phyloP scores from a whole-genome alignment of 2,797 vertebrate genomes.

The Clarias fuscus region DNA sequence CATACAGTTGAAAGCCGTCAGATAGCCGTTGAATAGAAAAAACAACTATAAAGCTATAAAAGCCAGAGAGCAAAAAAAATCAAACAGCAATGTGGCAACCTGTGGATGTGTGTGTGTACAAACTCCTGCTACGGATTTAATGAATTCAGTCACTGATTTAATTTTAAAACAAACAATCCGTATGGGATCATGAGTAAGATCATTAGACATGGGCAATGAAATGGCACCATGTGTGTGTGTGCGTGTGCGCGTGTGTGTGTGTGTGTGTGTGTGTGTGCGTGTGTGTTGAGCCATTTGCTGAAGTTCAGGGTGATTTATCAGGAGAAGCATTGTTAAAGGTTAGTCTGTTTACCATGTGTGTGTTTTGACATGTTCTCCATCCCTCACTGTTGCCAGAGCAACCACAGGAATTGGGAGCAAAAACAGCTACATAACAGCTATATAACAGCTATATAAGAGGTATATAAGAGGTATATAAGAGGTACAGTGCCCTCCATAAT shows the following conservation, averaged over 20 bases:
- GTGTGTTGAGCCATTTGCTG: not conserved
- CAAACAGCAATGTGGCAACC: not conserved
- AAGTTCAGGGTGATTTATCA: not conserved
- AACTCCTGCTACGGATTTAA: not conserved
- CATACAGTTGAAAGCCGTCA: not conserved
- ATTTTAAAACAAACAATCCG: too few relatives aligned
- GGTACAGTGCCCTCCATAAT: too few relatives aligned
- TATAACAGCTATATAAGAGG: not conserved
- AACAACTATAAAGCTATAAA: not conserved
- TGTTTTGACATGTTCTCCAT: constrained; percentile 83
- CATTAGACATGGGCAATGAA: constrained; percentile 46
- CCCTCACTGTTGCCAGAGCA: constrained; percentile 77
- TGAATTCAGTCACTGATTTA: not conserved
- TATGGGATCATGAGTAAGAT: not conserved
- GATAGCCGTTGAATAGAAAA: not conserved
- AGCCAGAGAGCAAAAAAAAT: not conserved
- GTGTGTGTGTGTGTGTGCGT: too few relatives aligned
- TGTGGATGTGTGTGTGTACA: not conserved
- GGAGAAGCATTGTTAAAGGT: constrained; percentile 71
- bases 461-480: too few relatives aligned
- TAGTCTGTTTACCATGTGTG: constrained; percentile 80
- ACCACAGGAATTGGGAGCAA: constrained; percentile 70
- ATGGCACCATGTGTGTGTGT: too few relatives aligned
- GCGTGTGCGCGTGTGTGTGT: too few relatives aligned
- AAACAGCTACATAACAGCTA: constrained; percentile 64